phyloP scores from a whole-genome alignment of 2,797 vertebrate species.

The Sebastes cheni region DNA sequence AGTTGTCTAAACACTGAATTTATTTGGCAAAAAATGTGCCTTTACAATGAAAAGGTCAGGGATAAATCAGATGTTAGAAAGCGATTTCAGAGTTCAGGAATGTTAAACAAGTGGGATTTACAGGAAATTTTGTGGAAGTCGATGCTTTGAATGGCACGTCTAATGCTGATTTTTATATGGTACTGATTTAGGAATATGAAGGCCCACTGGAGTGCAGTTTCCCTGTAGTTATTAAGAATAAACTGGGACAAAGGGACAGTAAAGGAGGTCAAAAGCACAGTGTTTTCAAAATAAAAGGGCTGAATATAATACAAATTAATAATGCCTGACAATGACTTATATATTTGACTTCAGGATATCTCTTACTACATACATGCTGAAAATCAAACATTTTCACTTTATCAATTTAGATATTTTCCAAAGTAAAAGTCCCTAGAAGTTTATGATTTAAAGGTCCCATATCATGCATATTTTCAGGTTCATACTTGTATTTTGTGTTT shows the following conservation, averaged over 20 bases:
- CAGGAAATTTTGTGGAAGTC: slow-evolving; percentile 26
- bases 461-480: no score
- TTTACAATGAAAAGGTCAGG: slow-evolving; percentile 45
- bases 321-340: no score
- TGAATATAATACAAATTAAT: no score
- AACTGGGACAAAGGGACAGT: slow-evolving; percentile 11
- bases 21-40: slow-evolving; percentile 43
- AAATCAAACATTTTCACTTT: no score
- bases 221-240: background rate
- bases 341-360: no score
- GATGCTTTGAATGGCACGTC: background rate
- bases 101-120: slow-evolving; percentile 17
- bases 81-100: slow-evolving; percentile 40
- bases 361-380: no score
- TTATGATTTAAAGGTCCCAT: no score
- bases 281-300: no score
- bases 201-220: background rate
- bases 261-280: background rate
- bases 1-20: slow-evolving; percentile 59
- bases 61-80: slow-evolving; percentile 42
- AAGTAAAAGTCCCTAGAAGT: no score
- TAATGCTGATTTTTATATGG: background rate
- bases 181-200: background rate
- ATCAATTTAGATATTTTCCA: no score
- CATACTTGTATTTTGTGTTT: no score